Evolutionary conservation across 2,113 vertebrate species (phyloP), one percentile per base, ranked within the genome.

Genomic region (Synchiropus splendidus): DNA sequence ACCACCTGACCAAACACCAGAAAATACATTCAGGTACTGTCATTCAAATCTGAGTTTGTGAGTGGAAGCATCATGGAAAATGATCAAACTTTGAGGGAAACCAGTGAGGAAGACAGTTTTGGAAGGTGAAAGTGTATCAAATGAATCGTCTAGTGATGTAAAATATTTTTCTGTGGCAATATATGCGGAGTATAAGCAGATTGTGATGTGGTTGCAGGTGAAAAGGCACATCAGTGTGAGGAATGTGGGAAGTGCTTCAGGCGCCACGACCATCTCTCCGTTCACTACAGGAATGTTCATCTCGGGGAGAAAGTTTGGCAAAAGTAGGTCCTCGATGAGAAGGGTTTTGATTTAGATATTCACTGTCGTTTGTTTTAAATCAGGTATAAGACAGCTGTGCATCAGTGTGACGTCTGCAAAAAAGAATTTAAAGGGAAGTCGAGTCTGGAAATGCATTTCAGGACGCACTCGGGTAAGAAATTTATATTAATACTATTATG

Each of bases 391-490:
- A 89, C 93, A 38, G 92, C 92, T 2, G 87, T 95, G 83, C 94
- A 99, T 77, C 92, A 97, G 46, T 99, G 95, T 83, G 94, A 97
- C 67, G 91, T 99, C 62, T 99, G 94, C 80, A 99, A 98, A 85
- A 99, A 98, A 77, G 92, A 96, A 78, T 97, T 99, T 74, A 94
- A 94, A 82, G 95, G 95, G 47, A 98, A 97, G 75, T 97, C 95
- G 70, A 99, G 92, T 78, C 80, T 99, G 54, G 92, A 97, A 83
- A 97, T 95, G 86, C 95, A 99, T 86, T 98, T 97, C 82, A 87
- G 95, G 70, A 98, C 94, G 1, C 95, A 99, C 77, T 99, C 95
- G 73, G 95, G 95, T 98, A 87, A 87, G 11, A 12, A 12, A 10
- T 16, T 15, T 16, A 5, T 8, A 27, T 5, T 27, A 27, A 5